These are phyloP conservation scores for Aythya fuligula DNA, from an alignment of 2,797 vertebrate species.

Conservation along the genomic window DNA sequence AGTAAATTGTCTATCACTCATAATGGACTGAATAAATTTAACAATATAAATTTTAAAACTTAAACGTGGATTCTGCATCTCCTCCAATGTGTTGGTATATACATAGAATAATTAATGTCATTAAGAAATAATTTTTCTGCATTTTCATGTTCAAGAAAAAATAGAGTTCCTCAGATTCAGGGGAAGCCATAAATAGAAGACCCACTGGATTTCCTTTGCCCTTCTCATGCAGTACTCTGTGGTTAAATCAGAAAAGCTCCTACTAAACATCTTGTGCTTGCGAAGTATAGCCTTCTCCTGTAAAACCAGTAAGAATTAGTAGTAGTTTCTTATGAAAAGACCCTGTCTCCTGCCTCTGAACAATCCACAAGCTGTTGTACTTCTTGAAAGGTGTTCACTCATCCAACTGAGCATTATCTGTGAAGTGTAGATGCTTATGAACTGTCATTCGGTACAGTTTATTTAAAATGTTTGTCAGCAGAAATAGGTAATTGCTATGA, in stretches of 20 bases:
- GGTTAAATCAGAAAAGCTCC: background rate
- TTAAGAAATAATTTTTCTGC: constrained; percentile 46
- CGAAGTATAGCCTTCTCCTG: background rate
- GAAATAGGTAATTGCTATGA: background rate
- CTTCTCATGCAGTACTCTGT: background rate
- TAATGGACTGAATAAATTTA: background rate
- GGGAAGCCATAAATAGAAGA: constrained; percentile 29
- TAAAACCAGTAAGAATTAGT: background rate
- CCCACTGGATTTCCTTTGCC: constrained; percentile 14
- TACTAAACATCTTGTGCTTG: background rate
- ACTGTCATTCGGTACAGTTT: background rate
- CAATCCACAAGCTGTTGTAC: background rate
- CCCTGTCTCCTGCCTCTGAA: background rate
- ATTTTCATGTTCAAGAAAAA: constrained; percentile 46
- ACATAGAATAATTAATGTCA: constrained; percentile 40
- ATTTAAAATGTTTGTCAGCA: background rate
- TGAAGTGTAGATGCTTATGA: background rate
- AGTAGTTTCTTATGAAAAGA: background rate
- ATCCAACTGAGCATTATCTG: background rate
- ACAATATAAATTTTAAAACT: background rate
- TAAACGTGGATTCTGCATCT: constrained; percentile 15
- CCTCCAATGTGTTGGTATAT: background rate
- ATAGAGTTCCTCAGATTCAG: constrained; percentile 40
- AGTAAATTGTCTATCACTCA: background rate
- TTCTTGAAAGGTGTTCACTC: background rate